Evolutionary conservation across 2,888 invertebrate species (phyloP), one percentile per base, ranked within the genome.

Genomic region (Cynaeus angustus): DNA sequence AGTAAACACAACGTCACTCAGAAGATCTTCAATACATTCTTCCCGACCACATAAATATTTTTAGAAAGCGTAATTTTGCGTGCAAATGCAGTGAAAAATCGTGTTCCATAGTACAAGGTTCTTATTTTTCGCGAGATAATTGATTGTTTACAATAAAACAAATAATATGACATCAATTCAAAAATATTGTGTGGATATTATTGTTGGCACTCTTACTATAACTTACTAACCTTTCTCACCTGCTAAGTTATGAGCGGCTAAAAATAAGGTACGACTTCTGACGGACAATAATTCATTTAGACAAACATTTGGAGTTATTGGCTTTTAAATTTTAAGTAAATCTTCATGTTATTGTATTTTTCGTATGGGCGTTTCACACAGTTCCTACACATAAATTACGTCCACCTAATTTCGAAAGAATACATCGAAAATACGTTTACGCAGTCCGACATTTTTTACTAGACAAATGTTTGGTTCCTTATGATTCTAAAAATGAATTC

Each of bases 141-240:
- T n/a, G 28, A n/a, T 9, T 50, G 38, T 38, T 21, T 38, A 37
- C 12, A 16, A 28, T n/a, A 37, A 28, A 64, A 53, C 52, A 64
- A 64, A 53, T 53, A 53, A 64, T 53, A 45, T 45, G n/a, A 26
- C 37, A 21, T 26, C 48, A 38, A 53, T 43, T 14, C 41, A 21
- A 59, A 43, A 64, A 64, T 43, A 53, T 53, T 59, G 30, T 33
- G 37, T 12, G 21, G 46, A 37, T 68, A 71, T 72, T 70, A 74
- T 74, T 70, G 62, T 74, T 74, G 73, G 73, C 73, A 72, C 68
- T 66, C 55, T 52, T 55, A 41, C 33, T 33, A 10, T 70, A 69
- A 70, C 56, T 69, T 52, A 66, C 70, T 70, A 66, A 71, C 70
- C 70, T 74, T 72, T 72, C 71, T 74, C 70, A 74, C 70, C 70